Base-by-base conservation (phyloP, 37 sponge, comb jelly and placozoan genomes). In the Eunapius fragilis region DNA sequence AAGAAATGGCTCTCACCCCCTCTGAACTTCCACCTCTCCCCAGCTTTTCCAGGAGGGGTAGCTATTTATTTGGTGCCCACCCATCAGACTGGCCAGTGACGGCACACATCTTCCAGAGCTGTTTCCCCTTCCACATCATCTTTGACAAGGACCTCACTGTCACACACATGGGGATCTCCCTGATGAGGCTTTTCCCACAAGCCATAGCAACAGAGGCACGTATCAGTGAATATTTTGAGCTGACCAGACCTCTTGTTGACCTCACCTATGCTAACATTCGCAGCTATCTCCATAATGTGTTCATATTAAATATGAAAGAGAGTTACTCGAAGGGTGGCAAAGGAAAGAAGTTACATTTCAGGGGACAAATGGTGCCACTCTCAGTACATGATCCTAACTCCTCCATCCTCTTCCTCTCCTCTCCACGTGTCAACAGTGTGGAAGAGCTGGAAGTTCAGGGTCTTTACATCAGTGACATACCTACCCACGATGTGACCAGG, bases 121-220 rank as follows among this genome's bases (percentile, higher is more conserved):
- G 78, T 45, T 95, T 95, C 72, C 98, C 98, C 0, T 97, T 93
- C 67, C 95, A 97, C 72, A 45, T 95, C 68, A 90, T 93, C 10
- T 95, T 97, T 67, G 87, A 85, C 68, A 33, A 74, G 7, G 74
- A 85, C 36, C 48, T 95, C 26, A 69, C 76, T 32, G 81, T 97
- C 58, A 31, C 19, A 2, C 80, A 86, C 68, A 82, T 88, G 58
- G 98, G 95, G 2, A 70, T 70, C 19, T 86, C 93, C 36, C 72
- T 97, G 71, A 77, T 47, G 17, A 82, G 93, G 6, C 45, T 95
- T 3, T 50, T 95, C 67, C 91, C 92, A 14, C 38, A 34, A 0
- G 89, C 72, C 22, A 14, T 90, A 26, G 45, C 7, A 2, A 37
- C 31, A 5, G 74, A 71, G 25, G 45, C 69, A 2, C 71, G 37